Evolutionary conservation across 1,140 invertebrate genomes (phyloP).

Genomic region (silkworm (Bombyx mori)): ASM3026992v2 NC_085116.1:11322501-11323000

Average conservation of each 20-base stretch:
- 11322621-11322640: constrained; percentile 55
- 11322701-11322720: constrained; percentile 31
- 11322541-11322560: constrained; percentile 13
- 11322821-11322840: too few species aligned
- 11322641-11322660: constrained; percentile 63
- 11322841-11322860: too few species aligned
- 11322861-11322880: too few species aligned
- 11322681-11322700: constrained; percentile 42
- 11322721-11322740: constrained; percentile 22
- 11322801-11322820: too few species aligned
- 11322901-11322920: too few species aligned
- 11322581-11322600: constrained; percentile 32
- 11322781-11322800: constrained; percentile 6
- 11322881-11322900: too few species aligned
- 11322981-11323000: constrained; percentile 43
- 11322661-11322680: constrained; percentile 65
- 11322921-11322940: too few species aligned
- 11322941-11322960: too few species aligned
- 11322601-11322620: constrained; percentile 36
- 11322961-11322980: not conserved
- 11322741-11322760: constrained; percentile 32
- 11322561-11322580: constrained; percentile 24
- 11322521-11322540: not conserved
- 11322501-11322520: not conserved
- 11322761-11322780: constrained; percentile 42